These are phyloP conservation scores for Pseudoatta argentina DNA, from an alignment of 1,140 invertebrate species.

Conservation along the genomic window DNA sequence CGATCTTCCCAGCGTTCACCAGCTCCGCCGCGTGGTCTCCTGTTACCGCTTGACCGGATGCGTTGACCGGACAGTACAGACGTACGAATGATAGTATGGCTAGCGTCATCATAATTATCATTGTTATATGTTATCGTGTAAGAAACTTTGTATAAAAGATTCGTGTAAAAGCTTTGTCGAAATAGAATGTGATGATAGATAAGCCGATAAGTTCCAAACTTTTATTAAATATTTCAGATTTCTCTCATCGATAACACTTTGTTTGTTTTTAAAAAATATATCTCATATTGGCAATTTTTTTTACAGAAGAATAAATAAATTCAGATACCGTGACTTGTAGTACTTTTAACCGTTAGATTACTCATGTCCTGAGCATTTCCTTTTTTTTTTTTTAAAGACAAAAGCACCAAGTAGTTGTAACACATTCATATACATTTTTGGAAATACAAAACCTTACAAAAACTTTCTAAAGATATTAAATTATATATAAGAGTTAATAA, in stretches of 20 bases:
- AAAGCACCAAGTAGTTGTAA: no score
- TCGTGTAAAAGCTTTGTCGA: no score
- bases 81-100: neutral
- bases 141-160: no score
- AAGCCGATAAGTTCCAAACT: neutral
- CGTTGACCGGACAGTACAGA: slow-evolving; percentile 53
- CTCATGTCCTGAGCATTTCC: no score
- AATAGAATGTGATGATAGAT: no score
- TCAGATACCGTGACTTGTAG: neutral
- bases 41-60: slow-evolving; percentile 58
- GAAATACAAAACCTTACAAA: no score
- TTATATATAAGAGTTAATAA: no score
- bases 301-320: neutral
- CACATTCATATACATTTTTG: no score
- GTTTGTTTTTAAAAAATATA: neutral
- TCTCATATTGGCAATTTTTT: neutral
- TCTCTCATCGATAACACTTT: neutral
- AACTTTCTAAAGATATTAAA: no score
- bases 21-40: slow-evolving; percentile 41
- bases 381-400: no score
- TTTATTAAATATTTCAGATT: neutral
- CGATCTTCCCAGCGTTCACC: slow-evolving; percentile 34
- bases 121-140: neutral
- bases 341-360: neutral
- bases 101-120: neutral